Base-by-base conservation (phyloP, 2,113 vertebrate genomes). In the Astur gentilis region DNA sequence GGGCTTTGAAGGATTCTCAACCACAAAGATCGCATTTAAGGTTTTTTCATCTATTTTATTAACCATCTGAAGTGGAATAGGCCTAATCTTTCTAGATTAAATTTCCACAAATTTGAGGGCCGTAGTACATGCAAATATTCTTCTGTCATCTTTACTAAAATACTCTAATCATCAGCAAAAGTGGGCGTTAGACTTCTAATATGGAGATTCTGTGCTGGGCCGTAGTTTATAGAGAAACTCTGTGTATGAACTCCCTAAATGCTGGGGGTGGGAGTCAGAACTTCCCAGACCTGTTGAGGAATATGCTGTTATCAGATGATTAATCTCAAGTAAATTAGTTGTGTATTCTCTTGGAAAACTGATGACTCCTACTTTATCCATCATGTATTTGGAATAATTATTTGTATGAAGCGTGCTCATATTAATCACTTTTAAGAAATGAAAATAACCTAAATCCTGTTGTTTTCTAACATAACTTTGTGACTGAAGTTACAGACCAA, bases 21-120 rank as follows among this genome's bases (percentile, higher is more conserved):
- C 52, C 47, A 29, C 58, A 50, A 58, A 55, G 54, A n/a, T 27
- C 23, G 29, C 58, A 20, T 61, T 89, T n/a, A 66, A 77, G 54
- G 9, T 15, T 92, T 76, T 73, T 76, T 34, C 80, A n/a, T 81
- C 76, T 91, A 36, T 89, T 93, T 82, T 70, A 87, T 92, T 73
- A 90, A 89, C 38, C 10, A 12, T 25, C 57, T 38, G 2, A 70
- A 91, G 58, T 52, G 58, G 67, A 92, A 69, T 60, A 40, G 27
- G 40, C 80, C 67, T 83, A 55, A 89, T 92, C 93, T 92, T 83
- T 64, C 76, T 50, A 55, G 71, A 89, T 79, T 64, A 55, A 87
- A 82, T 75, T 45, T 38, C 50, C 40, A 29, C 55, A 34, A 38
- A 77, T 73, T 54, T 58, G 62, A 83, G 76, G 64, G 71, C 40